Percentiles rank a stretch among this genome's conserved stretches.
Evolutionary conservation across 2,113 vertebrate genomes (phyloP).

Genomic region (Epinephelus cyanopodus): DNA sequence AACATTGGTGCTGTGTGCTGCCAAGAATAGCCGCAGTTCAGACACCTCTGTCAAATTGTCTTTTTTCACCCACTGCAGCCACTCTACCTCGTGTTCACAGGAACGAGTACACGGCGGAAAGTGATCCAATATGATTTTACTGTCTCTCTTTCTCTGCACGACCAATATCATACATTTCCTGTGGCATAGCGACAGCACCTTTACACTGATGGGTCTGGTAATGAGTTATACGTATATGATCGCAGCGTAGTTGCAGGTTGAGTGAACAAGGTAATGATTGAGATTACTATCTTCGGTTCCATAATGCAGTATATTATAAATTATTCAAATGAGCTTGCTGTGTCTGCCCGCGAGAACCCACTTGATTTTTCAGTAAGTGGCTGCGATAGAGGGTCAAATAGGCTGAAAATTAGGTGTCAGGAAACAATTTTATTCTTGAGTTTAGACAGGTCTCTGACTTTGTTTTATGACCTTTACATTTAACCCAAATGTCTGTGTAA

Average conservation of each 20-base stretch:
- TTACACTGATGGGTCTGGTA: neutral
- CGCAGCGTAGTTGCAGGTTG: neutral
- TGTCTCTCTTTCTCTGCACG: neutral
- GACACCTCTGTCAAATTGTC: slow-evolving; percentile 57
- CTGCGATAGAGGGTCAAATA: neutral
- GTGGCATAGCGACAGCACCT: neutral
- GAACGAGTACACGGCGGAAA: slow-evolving; percentile 7
- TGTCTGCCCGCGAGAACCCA: neutral
- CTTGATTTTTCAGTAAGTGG: neutral
- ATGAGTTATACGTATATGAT: neutral
- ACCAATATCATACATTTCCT: neutral
- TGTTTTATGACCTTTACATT: neutral
- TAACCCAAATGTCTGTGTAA: neutral
- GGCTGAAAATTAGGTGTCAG: neutral
- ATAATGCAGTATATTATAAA: neutral
- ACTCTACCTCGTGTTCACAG: slow-evolving; percentile 20
- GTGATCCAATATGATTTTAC: slow-evolving; percentile 12
- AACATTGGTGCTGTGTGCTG: slow-evolving; percentile 39
- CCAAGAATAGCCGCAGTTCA: slow-evolving; percentile 66
- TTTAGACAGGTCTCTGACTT: neutral
- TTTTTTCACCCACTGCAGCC: slow-evolving; percentile 48
- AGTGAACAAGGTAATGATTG: neutral
- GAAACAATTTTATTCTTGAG: neutral
- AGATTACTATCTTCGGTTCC: neutral
- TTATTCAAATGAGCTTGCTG: slow-evolving; percentile 7